phyloP scores from a whole-genome alignment of 2,888 invertebrate species.

The Pteria penguin region DNA sequence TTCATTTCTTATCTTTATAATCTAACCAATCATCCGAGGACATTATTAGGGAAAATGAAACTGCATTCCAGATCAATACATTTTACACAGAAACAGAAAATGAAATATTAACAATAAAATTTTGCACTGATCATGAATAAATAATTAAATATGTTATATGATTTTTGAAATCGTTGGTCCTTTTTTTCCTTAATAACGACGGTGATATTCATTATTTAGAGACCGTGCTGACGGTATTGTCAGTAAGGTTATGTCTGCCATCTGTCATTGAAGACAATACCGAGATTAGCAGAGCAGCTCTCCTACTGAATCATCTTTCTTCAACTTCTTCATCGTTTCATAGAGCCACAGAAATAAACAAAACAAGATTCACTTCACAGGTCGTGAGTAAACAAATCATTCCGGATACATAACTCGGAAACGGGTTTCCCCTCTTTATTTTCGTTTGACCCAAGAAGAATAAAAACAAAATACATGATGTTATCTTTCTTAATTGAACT shows the following conservation, averaged over 20 bases:
- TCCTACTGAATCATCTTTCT: background rate
- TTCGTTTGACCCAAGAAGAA: too few species aligned
- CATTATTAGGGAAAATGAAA: too few species aligned
- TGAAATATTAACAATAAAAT: too few species aligned
- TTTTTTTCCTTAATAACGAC: constrained; percentile 21
- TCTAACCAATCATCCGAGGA: too few species aligned
- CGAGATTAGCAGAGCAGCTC: background rate
- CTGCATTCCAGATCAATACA: too few species aligned
- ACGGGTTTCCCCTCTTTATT: too few species aligned
- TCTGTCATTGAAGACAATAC: constrained; percentile 10
- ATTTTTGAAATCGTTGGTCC: constrained; percentile 4
- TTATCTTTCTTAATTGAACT: background rate
- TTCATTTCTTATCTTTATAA: too few species aligned
- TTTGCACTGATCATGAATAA: too few species aligned
- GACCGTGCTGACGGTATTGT: constrained; percentile 12
- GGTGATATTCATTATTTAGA: constrained; percentile 24
- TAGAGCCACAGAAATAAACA: background rate
- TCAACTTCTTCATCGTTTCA: background rate
- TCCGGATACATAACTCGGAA: too few species aligned
- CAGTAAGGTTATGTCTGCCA: constrained; percentile 8
- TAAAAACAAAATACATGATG: too few species aligned
- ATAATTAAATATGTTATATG: constrained; percentile 7
- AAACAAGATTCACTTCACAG: constrained; percentile 2
- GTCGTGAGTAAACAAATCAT: background rate
- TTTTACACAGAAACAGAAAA: too few species aligned